Percentiles rank a stretch among this genome's conserved stretches.
phyloP scores from a whole-genome alignment of 2,888 invertebrate species.

The Dolichomitus sp. region DNA sequence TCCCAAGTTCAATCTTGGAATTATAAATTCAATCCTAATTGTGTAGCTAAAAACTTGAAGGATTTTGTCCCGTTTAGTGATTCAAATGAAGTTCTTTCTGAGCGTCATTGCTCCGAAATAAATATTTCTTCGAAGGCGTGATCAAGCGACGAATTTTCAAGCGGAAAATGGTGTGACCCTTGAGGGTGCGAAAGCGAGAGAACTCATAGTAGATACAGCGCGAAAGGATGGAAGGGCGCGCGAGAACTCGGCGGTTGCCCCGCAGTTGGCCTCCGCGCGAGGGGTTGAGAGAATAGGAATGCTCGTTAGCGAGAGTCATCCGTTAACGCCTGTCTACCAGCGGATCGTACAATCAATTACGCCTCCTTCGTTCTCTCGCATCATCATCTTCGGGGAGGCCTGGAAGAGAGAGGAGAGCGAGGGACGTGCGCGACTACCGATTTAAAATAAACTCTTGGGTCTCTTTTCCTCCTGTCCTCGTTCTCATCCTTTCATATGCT shows the following conservation, averaged over 20 bases:
- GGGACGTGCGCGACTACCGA: slow-evolving; percentile 53
- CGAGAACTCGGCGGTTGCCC: slow-evolving; percentile 17
- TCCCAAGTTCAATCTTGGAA: no score
- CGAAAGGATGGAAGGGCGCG: slow-evolving; percentile 46
- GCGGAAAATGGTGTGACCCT: slow-evolving; percentile 20
- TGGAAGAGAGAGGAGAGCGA: slow-evolving; percentile 71
- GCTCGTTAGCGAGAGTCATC: slow-evolving; percentile 86
- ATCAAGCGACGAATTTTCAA: slow-evolving; percentile 24
- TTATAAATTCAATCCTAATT: no score
- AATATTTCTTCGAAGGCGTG: slow-evolving; percentile 28
- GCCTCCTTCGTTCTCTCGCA: slow-evolving; percentile 83
- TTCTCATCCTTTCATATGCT: slow-evolving; percentile 32
- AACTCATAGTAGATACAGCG: slow-evolving; percentile 17
- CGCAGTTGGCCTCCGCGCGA: slow-evolving; percentile 39
- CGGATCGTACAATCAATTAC: slow-evolving; percentile 86
- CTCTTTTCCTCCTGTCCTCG: slow-evolving; percentile 31
- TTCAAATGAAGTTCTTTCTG: neutral
- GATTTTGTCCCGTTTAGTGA: neutral
- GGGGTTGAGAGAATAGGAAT: slow-evolving; percentile 82
- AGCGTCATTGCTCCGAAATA: neutral
- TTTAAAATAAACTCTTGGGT: slow-evolving; percentile 82
- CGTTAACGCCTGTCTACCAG: slow-evolving; percentile 86
- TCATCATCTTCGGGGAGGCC: slow-evolving; percentile 85
- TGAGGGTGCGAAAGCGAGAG: slow-evolving; percentile 45
- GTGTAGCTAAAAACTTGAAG: no score